phyloP scores from a whole-genome alignment of 2,113 vertebrate genomes.

The Chunga burmeisteri region DNA sequence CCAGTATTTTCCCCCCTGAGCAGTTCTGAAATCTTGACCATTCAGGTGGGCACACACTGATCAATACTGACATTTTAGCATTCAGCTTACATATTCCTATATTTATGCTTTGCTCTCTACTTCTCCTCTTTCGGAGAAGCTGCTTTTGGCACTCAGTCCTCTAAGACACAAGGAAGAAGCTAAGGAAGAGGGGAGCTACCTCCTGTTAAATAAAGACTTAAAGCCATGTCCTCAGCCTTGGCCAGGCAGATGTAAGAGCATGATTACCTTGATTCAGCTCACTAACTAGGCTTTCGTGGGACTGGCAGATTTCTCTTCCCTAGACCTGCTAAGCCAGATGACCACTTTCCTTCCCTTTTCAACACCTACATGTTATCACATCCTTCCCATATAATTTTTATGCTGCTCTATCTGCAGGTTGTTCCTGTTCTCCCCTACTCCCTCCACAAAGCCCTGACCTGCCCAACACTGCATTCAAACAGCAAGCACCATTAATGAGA shows the following conservation, averaged over 20 bases:
- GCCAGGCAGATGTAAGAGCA: neutral
- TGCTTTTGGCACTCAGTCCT: neutral
- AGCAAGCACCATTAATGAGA: neutral
- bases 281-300: neutral
- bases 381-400: neutral
- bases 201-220: neutral
- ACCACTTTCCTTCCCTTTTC: neutral
- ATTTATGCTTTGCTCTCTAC: neutral
- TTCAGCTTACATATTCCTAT: neutral
- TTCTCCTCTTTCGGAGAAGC: neutral
- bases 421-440: neutral
- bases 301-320: neutral
- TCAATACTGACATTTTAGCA: neutral
- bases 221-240: neutral
- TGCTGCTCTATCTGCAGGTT: neutral
- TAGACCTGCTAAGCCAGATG: neutral
- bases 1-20: neutral
- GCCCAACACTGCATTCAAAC: neutral
- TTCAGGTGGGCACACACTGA: neutral
- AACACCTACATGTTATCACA: neutral
- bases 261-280: neutral
- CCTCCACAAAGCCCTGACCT: neutral
- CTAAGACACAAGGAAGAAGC: neutral
- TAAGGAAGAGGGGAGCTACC: neutral
- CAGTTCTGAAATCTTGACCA: neutral